A percentile compares a stretch with the other conserved stretches of the same genome.
These are phyloP conservation scores for Synanceia verrucosa DNA, from an alignment of 2,797 vertebrate genomes.

Conservation along the genomic window DNA sequence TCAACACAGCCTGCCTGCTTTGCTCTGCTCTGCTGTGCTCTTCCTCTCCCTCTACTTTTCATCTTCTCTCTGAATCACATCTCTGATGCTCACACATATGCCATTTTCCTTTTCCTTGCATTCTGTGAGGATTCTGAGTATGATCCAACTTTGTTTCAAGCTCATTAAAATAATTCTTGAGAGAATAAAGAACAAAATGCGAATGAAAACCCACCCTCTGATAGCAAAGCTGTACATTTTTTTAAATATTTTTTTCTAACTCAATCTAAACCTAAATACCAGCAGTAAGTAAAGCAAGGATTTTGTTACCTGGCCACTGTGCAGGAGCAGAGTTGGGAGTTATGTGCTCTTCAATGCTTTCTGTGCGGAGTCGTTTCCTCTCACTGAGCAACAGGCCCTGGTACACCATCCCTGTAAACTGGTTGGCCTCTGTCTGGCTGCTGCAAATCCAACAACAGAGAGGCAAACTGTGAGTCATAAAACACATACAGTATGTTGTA, in stretches of 20 bases:
- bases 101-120: constrained; percentile 3
- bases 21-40: constrained; percentile 52
- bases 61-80: constrained; percentile 27
- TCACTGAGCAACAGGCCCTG: constrained; percentile 96
- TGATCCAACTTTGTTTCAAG: not conserved
- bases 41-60: constrained; percentile 29
- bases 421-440: constrained; percentile 92
- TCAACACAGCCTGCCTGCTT: constrained; percentile 65
- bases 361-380: constrained; percentile 92
- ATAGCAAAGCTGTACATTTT: not conserved
- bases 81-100: constrained; percentile 36
- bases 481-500: not conserved
- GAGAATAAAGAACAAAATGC: not conserved
- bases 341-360: constrained; percentile 96
- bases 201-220: not conserved
- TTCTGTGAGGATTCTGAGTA: constrained; percentile 21
- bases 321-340: constrained; percentile 94
- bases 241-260: not conserved
- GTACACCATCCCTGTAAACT: constrained; percentile 98
- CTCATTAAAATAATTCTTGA: constrained; percentile 7
- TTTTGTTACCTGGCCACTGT: constrained; percentile 93
- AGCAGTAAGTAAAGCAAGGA: not conserved
- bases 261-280: not conserved
- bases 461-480: not conserved
- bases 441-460: constrained; percentile 64